Base-by-base conservation (phyloP, 2,888 invertebrate genomes). In the Terebella lapidaria region DNA sequence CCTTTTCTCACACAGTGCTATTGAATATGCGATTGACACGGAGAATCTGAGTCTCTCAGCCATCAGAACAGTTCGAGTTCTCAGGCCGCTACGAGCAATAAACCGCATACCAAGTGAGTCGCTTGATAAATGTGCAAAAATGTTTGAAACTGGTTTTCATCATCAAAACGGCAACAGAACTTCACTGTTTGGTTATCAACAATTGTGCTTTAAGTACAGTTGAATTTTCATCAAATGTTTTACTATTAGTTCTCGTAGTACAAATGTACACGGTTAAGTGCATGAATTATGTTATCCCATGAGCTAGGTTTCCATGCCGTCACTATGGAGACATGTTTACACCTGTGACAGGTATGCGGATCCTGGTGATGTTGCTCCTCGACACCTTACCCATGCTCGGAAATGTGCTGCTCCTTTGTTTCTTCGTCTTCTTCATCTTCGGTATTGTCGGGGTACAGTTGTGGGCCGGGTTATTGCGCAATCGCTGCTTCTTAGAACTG, bases 391-490 rank as follows among this genome's bases (percentile, higher is more conserved):
- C 99, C 18, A 99, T 99, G 99, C 84, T 99, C 75, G 97, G 99
- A 68, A 99, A 99, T 83, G 99, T 99, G 56, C 78, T 85, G 59
- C 86, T 99, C 69, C 85, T 99, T 67, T 99, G 99, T 83, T 99
- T 99, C 86, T 99, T 99, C 85, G 99, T 99, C 63, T 99, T 99
- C 87, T 99, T 99, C 86, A 99, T 99, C 81, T 99, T 99, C 79
- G 99, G 99, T 70, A 99, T 99, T 78, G 92, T 99, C 72, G 99
- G 99, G 24, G 99, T 99, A 46, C 99, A 99, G 82, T 86, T 99
- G 56, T 99, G 99, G 99, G 92, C 97, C 81, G 99, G 99, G 54
- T 91, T 97, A 65, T 85, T 99, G 58, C 85, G 97, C 68, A 95
- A 96, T 81, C 87, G 96, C 61, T 96, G 96, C 81, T 92, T 90